Conservation (phyloP, 2,888 invertebrate species). For the Scaptomyza reducta region DNA sequence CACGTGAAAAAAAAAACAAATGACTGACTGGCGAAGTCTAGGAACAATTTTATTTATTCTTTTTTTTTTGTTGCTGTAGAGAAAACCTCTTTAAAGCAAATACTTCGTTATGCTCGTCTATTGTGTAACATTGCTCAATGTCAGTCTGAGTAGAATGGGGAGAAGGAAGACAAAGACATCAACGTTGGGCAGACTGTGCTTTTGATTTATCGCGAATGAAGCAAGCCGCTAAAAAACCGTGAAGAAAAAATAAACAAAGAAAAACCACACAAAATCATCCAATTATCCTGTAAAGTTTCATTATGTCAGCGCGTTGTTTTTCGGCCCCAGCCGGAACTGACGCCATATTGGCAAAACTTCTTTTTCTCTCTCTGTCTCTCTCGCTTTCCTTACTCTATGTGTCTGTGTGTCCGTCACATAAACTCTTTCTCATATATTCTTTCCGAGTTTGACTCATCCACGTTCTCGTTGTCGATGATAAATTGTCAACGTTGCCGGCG, state of each 20-base stretch:
- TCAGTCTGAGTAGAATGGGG: constrained; percentile 30
- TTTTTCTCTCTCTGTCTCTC: background rate
- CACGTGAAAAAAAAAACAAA: constrained; percentile 52
- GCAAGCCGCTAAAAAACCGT: constrained; percentile 27
- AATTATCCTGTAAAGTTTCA: constrained; percentile 79
- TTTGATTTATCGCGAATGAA: constrained; percentile 65
- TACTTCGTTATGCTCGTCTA: constrained; percentile 17
- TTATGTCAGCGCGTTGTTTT: constrained; percentile 68
- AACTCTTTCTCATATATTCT: background rate
- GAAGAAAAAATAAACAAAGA: constrained; percentile 4
- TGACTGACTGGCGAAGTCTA: constrained; percentile 32
- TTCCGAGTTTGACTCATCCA: constrained; percentile 10
- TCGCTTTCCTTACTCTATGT: background rate
- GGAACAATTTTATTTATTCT: constrained; percentile 1
- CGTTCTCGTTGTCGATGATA: constrained; percentile 51
- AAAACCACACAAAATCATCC: constrained; percentile 65
- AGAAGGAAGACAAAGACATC: constrained; percentile 28
- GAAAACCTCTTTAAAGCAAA: constrained; percentile 54
- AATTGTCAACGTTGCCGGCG: constrained; percentile 67
- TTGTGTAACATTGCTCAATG: constrained; percentile 66
- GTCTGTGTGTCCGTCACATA: background rate
- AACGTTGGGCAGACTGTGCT: constrained; percentile 29
- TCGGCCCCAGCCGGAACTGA: constrained; percentile 48
- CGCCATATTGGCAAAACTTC: constrained; percentile 69
- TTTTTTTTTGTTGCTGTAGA: background rate